phyloP scores from a whole-genome alignment of 2,797 vertebrate genomes.

The Tolypeutes matacus region DNA sequence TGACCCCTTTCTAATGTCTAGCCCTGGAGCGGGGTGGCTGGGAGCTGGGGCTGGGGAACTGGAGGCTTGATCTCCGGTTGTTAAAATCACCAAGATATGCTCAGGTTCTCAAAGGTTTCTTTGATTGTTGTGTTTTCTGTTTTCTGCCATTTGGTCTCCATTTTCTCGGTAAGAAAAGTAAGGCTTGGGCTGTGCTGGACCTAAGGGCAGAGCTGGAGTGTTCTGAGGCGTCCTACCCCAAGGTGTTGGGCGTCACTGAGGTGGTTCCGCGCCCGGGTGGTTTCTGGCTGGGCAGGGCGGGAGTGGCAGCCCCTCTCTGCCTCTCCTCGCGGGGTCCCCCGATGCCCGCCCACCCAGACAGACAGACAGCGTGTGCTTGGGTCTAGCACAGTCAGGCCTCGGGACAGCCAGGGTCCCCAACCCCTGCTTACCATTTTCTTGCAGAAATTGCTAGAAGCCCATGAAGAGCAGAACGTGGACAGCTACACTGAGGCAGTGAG shows the following conservation, averaged over 20 bases:
- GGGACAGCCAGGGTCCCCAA: background rate
- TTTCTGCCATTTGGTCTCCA: background rate
- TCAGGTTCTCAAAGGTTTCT: background rate
- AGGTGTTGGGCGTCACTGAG: background rate
- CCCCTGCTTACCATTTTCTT: background rate
- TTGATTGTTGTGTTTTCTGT: background rate
- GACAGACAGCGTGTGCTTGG: too few species aligned
- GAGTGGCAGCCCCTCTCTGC: background rate
- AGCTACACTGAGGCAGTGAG: conserved; percentile 94
- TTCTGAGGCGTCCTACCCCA: rapidly evolving
- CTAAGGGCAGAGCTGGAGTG: background rate
- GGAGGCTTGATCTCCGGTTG: background rate
- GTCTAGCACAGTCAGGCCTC: background rate
- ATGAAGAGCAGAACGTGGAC: conserved; percentile 95
- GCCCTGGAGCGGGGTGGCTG: background rate
- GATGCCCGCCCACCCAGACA: too few species aligned
- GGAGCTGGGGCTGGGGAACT: rapidly evolving
- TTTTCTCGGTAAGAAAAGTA: background rate
- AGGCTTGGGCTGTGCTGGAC: background rate
- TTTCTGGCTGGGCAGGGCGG: background rate
- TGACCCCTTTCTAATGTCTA: background rate
- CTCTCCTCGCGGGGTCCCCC: background rate
- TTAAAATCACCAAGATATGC: rapidly evolving
- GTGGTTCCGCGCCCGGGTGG: background rate
- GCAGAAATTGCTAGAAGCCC: conserved; percentile 95